These are phyloP conservation scores for Phrynocephalus guinanensis DNA, from an alignment of 2,797 vertebrate species.

Conservation along the genomic window DNA sequence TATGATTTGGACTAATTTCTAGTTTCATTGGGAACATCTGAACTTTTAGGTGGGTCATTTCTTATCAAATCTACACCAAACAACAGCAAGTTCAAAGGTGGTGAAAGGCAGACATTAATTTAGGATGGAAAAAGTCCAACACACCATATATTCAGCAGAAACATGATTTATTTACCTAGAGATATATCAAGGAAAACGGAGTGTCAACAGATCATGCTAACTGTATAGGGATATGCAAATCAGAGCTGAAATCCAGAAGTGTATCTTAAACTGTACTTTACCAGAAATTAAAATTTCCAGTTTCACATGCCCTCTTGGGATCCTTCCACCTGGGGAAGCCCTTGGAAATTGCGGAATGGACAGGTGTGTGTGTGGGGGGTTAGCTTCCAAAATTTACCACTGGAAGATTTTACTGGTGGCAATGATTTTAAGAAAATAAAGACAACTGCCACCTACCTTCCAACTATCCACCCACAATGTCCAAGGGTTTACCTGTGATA, in stretches of 20 bases:
- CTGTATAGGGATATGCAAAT: conserved; percentile 21
- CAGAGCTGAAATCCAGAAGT: background rate
- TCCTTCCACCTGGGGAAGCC: no score
- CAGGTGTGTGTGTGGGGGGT: no score
- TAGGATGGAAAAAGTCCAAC: conserved; percentile 13
- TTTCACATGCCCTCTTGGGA: no score
- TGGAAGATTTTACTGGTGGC: no score
- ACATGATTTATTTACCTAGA: conserved; percentile 50
- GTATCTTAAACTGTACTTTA: no score
- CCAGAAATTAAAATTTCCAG: no score
- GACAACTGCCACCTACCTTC: no score
- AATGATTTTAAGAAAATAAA: no score
- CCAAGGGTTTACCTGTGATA: no score
- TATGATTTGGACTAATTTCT: conserved; percentile 51
- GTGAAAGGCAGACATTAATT: conserved; percentile 33
- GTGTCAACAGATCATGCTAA: conserved; percentile 33
- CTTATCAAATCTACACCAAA: conserved; percentile 60
- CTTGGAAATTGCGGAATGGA: no score
- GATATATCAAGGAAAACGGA: conserved; percentile 53
- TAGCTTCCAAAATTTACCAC: no score
- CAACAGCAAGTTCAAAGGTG: conserved; percentile 60
- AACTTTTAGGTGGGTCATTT: conserved; percentile 49
- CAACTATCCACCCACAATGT: no score
- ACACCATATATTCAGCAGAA: conserved; percentile 33
- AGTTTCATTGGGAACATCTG: conserved; percentile 55